Conservation (phyloP, 2,113 vertebrate species). For the Rhinoptilus africanus region DNA sequence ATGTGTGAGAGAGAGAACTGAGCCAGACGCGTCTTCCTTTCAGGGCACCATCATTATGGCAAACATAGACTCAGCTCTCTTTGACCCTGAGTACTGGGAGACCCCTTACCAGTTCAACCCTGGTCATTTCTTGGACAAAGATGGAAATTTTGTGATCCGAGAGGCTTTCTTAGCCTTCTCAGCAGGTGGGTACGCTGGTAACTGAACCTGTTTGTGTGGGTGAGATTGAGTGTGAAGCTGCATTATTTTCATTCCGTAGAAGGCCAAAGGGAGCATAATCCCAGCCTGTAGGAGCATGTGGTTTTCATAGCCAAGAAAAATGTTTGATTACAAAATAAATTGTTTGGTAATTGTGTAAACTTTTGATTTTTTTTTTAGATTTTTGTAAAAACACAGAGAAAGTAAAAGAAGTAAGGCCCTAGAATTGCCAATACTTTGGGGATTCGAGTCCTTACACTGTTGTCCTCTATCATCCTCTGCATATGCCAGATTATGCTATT, state of each 20-base stretch:
- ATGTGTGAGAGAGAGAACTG: neutral
- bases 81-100: constrained; percentile 54
- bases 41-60: constrained; percentile 60
- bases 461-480: neutral
- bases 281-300: neutral
- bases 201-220: neutral
- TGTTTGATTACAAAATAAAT: neutral
- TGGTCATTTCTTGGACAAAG: constrained; percentile 60
- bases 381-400: neutral
- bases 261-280: neutral
- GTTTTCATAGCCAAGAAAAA: neutral
- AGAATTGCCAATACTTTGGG: neutral
- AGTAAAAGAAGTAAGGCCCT: neutral
- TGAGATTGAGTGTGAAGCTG: neutral
- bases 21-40: neutral
- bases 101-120: constrained; percentile 62
- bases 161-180: constrained; percentile 68
- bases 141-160: constrained; percentile 48
- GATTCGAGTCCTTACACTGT: neutral
- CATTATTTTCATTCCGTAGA: neutral
- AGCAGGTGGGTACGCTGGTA: constrained; percentile 1
- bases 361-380: neutral
- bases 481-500: neutral
- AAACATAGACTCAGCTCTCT: constrained; percentile 51
- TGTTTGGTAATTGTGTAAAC: neutral